phyloP scores from a whole-genome alignment of 1,140 invertebrate genomes.

The Homalodisca vitripennis region DNA sequence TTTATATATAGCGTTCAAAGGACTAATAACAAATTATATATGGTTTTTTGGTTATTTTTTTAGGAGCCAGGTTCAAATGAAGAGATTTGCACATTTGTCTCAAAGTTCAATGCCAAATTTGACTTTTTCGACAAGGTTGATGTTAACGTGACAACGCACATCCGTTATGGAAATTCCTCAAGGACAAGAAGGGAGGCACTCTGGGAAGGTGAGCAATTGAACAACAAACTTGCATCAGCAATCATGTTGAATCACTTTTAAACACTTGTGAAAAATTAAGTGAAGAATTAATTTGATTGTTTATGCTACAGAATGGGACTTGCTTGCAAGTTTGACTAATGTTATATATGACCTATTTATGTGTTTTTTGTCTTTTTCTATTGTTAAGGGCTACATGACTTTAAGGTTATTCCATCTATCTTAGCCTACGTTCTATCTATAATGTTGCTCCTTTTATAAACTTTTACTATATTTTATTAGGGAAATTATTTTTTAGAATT shows the following conservation, averaged over 20 bases:
- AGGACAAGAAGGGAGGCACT: slow-evolving; percentile 49
- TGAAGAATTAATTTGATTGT: not conserved
- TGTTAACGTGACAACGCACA: slow-evolving; percentile 82
- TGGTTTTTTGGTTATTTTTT: too few relatives aligned
- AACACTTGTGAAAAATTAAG: not conserved
- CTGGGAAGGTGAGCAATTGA: not conserved
- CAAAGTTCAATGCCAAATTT: slow-evolving; percentile 69
- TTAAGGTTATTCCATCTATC: too few relatives aligned
- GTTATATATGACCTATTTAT: not conserved
- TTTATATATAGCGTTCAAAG: too few relatives aligned
- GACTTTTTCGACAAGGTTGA: slow-evolving; percentile 78
- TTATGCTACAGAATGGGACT: too few relatives aligned
- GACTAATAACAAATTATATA: too few relatives aligned
- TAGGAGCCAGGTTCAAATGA: slow-evolving; percentile 70
- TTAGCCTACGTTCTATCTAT: too few relatives aligned
- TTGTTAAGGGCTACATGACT: too few relatives aligned
- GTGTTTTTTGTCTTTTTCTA: not conserved
- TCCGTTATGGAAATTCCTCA: slow-evolving; percentile 88
- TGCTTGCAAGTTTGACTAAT: not conserved
- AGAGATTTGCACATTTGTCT: slow-evolving; percentile 74
- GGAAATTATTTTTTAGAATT: too few relatives aligned
- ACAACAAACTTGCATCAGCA: not conserved
- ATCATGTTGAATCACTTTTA: not conserved
- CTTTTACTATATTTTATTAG: too few relatives aligned
- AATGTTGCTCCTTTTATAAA: too few relatives aligned